Percentiles rank a stretch among this genome's conserved stretches.
These are phyloP conservation scores for Nemotelus nigrinus DNA, from an alignment of 2,888 invertebrate species.

Conservation along the genomic window DNA sequence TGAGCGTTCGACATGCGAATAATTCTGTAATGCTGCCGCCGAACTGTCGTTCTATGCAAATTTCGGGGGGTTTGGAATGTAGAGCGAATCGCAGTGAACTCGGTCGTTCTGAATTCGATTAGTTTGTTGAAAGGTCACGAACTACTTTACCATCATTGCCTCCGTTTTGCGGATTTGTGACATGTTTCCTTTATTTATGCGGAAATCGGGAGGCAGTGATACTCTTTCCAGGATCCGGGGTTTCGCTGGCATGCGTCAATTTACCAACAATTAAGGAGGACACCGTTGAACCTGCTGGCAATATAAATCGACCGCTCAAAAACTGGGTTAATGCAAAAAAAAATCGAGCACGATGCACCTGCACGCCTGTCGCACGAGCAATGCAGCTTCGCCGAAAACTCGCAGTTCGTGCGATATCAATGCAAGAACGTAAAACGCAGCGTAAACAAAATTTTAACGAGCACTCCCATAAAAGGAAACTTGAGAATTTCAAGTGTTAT, in stretches of 20 bases:
- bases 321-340: slow-evolving; percentile 35
- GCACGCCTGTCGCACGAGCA: background rate
- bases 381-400: background rate
- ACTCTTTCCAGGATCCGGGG: background rate
- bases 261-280: background rate
- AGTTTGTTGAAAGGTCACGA: slow-evolving; percentile 19
- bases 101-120: background rate
- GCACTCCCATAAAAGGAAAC: background rate
- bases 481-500: background rate
- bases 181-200: background rate
- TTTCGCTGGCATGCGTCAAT: background rate
- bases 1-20: background rate
- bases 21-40: background rate
- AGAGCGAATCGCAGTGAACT: slow-evolving; percentile 4
- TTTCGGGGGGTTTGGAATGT: slow-evolving; percentile 9
- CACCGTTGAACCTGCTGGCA: background rate
- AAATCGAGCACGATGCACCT: background rate
- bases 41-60: slow-evolving; percentile 10
- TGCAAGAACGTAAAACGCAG: background rate
- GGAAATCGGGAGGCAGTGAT: background rate
- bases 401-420: background rate
- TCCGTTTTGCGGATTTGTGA: background rate
- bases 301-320: background rate
- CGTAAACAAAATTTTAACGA: slow-evolving; percentile 1
- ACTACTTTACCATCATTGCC: background rate